A percentile compares a stretch with the other conserved stretches of the same genome.
phyloP scores from a whole-genome alignment of 1,140 invertebrate species.

The Drosophila littoralis region DNA sequence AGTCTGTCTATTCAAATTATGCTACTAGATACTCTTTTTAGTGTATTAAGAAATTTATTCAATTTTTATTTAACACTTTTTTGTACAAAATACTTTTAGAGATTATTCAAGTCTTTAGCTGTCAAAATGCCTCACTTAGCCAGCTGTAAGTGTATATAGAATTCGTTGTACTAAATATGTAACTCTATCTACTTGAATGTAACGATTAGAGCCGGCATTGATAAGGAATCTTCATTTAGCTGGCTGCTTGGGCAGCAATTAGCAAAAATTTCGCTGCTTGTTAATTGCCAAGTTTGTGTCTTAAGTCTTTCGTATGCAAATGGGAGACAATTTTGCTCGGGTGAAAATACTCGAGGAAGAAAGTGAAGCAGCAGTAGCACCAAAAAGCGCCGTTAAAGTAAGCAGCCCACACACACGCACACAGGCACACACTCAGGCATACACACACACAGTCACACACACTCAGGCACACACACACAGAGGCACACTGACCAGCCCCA shows the following conservation, averaged over 20 bases:
- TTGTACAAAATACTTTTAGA: too few relatives aligned
- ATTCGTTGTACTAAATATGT: conserved; percentile 41
- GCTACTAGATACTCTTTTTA: too few relatives aligned
- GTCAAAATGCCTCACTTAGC: background rate
- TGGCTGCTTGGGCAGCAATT: conserved; percentile 64
- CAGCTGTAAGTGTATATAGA: conserved; percentile 19
- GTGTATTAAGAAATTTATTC: too few relatives aligned
- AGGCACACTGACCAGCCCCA: conserved; percentile 15
- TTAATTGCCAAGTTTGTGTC: conserved; percentile 73
- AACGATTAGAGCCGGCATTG: conserved; percentile 50
- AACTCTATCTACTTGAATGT: conserved; percentile 10
- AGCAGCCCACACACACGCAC: conserved; percentile 30
- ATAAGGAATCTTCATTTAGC: conserved; percentile 53
- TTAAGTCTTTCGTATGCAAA: conserved; percentile 75
- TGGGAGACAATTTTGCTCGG: conserved; percentile 52
- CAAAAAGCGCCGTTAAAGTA: conserved; percentile 40
- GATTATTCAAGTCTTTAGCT: background rate
- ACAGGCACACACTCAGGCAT: conserved; percentile 12
- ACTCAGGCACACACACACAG: conserved; percentile 3
- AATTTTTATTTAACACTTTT: too few relatives aligned
- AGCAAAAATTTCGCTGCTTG: conserved; percentile 67
- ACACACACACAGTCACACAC: conserved; percentile 8
- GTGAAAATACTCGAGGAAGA: conserved; percentile 50
- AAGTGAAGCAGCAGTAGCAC: conserved; percentile 40
- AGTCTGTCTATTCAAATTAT: too few relatives aligned